These are phyloP conservation scores for Turritopsis dohrnii DNA, from an alignment of 30 jellyfish, hydroid and myxozoan species.

Conservation along the genomic window DNA sequence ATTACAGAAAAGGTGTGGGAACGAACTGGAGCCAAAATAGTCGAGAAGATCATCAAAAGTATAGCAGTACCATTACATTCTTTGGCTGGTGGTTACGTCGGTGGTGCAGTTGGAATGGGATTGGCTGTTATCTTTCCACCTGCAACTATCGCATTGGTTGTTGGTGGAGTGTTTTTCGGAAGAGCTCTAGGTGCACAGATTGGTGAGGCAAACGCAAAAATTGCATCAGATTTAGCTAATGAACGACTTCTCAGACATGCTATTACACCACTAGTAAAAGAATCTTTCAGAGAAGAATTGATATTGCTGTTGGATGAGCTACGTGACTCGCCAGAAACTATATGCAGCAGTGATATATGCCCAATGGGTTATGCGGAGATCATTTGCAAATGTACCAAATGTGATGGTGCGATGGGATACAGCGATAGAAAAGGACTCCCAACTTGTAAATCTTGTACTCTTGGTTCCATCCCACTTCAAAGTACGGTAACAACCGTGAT, in stretches of 20 bases:
- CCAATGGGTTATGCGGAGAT: neutral
- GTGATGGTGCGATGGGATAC: no score
- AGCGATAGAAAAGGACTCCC: no score
- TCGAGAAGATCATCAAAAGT: neutral
- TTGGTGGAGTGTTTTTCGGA: neutral
- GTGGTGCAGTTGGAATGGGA: slow-evolving; percentile 2
- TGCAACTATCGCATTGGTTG: neutral
- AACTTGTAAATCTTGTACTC: no score
- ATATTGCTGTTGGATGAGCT: neutral
- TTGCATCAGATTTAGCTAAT: slow-evolving; percentile 1
- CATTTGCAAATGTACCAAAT: neutral
- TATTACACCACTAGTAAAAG: neutral
- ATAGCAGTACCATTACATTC: neutral
- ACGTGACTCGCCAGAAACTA: neutral
- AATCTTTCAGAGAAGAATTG: neutral
- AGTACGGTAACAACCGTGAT: no score
- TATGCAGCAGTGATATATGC: slow-evolving; percentile 4
- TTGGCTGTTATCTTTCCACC: slow-evolving; percentile 2
- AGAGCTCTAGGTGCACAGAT: neutral
- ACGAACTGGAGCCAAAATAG: slow-evolving; percentile 4
- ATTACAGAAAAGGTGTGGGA: neutral
- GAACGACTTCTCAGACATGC: slow-evolving; percentile 1
- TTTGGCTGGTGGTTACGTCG: slow-evolving; percentile 7
- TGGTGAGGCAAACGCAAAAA: neutral
- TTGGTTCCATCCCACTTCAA: no score